phyloP scores from a whole-genome alignment of 2,888 invertebrate species.

The Brassicogethes aeneus region DNA sequence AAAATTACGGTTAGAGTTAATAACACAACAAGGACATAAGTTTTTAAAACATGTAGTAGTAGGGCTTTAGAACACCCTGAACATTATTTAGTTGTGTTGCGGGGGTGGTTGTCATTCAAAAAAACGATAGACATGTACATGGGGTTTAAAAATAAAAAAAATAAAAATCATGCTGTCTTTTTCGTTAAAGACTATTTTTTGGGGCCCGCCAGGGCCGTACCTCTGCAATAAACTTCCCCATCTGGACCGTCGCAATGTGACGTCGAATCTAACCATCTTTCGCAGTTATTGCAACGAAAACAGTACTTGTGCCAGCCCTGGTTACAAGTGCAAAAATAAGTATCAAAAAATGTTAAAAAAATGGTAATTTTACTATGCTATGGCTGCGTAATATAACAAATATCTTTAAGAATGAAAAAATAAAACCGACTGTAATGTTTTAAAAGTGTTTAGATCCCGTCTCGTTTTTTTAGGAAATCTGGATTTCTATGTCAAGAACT shows the following conservation, averaged over 20 bases:
- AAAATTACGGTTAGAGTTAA: slow-evolving; percentile 29
- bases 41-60: neutral
- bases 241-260: slow-evolving; percentile 91
- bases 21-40: slow-evolving; percentile 6
- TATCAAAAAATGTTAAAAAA: no score
- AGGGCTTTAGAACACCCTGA: neutral
- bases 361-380: no score
- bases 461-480: no score
- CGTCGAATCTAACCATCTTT: slow-evolving; percentile 77
- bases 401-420: no score
- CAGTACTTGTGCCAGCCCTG: slow-evolving; percentile 86
- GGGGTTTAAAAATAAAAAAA: no score
- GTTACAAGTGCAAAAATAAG: slow-evolving; percentile 8
- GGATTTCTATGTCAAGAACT: no score
- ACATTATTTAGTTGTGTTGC: no score
- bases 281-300: slow-evolving; percentile 82
- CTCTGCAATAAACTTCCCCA: slow-evolving; percentile 85
- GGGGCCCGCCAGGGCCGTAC: slow-evolving; percentile 43
- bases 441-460: no score
- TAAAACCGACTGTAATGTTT: no score
- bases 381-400: no score
- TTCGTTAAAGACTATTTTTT: neutral
- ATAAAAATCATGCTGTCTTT: neutral
- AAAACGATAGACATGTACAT: neutral
- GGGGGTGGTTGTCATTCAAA: no score